Evolutionary conservation across 2,113 vertebrate genomes (phyloP), one percentile per base, ranked within the genome.

Genomic region (Lynx canadensis): DNA sequence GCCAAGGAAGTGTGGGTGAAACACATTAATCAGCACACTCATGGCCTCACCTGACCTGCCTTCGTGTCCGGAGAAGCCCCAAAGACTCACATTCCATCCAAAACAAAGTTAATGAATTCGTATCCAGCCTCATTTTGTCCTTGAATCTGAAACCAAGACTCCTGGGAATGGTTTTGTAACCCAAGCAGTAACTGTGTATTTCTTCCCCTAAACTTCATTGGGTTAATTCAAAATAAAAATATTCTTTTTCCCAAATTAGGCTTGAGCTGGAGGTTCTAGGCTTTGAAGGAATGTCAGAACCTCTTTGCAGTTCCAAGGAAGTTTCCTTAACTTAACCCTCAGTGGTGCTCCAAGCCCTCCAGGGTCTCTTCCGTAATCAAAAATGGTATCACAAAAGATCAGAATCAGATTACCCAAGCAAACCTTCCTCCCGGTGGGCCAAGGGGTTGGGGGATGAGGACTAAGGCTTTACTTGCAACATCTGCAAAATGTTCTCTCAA

Each of bases 51-150:
- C 3, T 16, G 48, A 71, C 57, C 90, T 52, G 9, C 0, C n/a
- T 29, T 15, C 7, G 12, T 16, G 3, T 27, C n/a, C 5, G 33
- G 82, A 95, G 89, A 36, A 57, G 10, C 7, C 91, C 60, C 45
- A 76, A 12, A 55, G 85, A 21, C 25, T 52, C 38, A 52, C 1
- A 52, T 65, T 78, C 69, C 11, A 38, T 31, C 36, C 14, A 69
- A 93, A 96, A 41, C 69, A 82, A 74, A 91, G 81, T 36, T 81
- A 95, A 97, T 87, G 38, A 96, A 96, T 97, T 91, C 71, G 88
- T 41, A 45, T 2, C 48, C 9, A 1, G 57, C 25, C n/a, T 97
- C 88, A 38, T 94, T 95, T 97, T 93, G 95, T 93, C 95, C 85
- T 95, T 91, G 52, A 89, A 89, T 91, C 66, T 82, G 85, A 97